Conservation (phyloP, 2,888 invertebrate species). For the Drosophila paracracens region DNA sequence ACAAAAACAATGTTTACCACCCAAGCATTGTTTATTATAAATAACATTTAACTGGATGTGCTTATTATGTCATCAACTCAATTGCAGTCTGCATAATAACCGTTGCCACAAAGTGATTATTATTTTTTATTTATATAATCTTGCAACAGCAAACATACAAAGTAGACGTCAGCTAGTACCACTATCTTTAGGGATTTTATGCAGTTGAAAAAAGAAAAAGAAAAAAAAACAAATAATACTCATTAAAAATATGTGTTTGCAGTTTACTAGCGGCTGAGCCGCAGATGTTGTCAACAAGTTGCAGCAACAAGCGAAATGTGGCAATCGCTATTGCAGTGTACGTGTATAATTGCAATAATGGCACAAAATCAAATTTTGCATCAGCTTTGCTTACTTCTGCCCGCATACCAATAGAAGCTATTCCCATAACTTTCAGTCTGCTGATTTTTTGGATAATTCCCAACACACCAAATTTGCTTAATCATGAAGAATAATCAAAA, state of each 20-base stretch:
- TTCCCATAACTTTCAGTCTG: slow-evolving; percentile 22
- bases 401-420: slow-evolving; percentile 39
- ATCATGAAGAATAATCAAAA: slow-evolving; percentile 42
- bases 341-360: slow-evolving; percentile 35
- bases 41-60: neutral
- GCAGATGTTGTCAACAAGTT: slow-evolving; percentile 56
- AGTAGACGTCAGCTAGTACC: slow-evolving; percentile 48
- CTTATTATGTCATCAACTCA: neutral
- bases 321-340: slow-evolving; percentile 42
- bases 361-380: slow-evolving; percentile 42
- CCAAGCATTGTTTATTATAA: neutral
- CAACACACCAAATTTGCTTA: slow-evolving; percentile 46
- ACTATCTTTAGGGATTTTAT: slow-evolving; percentile 33
- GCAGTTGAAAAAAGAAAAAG: slow-evolving; percentile 13
- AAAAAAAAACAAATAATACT: slow-evolving; percentile 35
- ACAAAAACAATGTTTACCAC: neutral
- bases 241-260: slow-evolving; percentile 61
- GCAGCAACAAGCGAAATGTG: slow-evolving; percentile 54
- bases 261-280: slow-evolving; percentile 42
- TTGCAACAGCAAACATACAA: slow-evolving; percentile 42
- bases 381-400: slow-evolving; percentile 34
- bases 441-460: slow-evolving; percentile 39
- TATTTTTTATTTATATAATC: slow-evolving; percentile 2
- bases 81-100: neutral
- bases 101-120: neutral